Conservation (phyloP, 1,140 invertebrate genomes). For the Lanistes nyassanus region DNA sequence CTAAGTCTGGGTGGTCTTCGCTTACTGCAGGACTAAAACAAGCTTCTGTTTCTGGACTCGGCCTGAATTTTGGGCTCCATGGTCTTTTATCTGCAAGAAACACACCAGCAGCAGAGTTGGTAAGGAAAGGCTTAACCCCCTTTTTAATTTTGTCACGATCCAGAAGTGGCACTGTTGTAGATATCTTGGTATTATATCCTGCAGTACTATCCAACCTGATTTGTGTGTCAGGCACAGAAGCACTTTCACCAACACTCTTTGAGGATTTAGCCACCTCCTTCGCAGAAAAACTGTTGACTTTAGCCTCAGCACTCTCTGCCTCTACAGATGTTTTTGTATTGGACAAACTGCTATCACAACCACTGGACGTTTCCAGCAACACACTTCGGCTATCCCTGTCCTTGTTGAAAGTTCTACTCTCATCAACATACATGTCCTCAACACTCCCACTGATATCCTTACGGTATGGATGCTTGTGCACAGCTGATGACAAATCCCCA, state of each 20-base stretch:
- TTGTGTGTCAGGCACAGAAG: no score
- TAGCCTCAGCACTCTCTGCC: neutral
- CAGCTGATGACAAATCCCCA: neutral
- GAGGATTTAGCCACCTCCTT: neutral
- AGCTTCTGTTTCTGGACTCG: slow-evolving; percentile 21
- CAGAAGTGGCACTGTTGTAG: no score
- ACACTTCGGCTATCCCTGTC: slow-evolving; percentile 9
- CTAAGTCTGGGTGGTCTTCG: slow-evolving; percentile 25
- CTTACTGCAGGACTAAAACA: slow-evolving; percentile 28
- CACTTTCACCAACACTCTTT: slow-evolving; percentile 2
- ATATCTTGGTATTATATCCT: no score
- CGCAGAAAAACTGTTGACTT: neutral
- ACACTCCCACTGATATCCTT: slow-evolving; percentile 5
- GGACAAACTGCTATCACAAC: neutral
- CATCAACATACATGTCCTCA: no score
- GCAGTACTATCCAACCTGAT: no score
- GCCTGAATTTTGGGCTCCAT: slow-evolving; percentile 11
- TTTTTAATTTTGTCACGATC: neutral
- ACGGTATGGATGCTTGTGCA: slow-evolving; percentile 14
- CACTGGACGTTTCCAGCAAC: slow-evolving; percentile 7
- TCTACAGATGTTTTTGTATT: slow-evolving; percentile 1
- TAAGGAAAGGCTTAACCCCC: slow-evolving; percentile 13
- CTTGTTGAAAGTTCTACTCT: neutral
- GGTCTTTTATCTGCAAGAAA: neutral
- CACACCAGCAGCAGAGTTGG: slow-evolving; percentile 2